phyloP scores from a whole-genome alignment of 2,888 invertebrate species.

The Pyrrhosoma nymphula region DNA sequence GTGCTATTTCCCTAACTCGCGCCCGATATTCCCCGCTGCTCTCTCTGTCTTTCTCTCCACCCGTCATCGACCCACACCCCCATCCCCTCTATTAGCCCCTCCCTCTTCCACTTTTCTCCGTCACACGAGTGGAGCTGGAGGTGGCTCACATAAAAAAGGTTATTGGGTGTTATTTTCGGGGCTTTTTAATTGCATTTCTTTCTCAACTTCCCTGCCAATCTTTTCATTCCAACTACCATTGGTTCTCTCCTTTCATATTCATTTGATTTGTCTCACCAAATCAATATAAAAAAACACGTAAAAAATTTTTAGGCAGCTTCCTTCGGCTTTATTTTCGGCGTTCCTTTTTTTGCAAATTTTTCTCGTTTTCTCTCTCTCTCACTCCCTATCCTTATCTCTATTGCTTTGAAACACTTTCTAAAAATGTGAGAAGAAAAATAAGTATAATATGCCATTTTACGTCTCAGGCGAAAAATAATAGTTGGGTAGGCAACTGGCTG shows the following conservation, averaged over 20 bases:
- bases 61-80: neutral
- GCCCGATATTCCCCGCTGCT: neutral
- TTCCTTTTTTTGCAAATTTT: neutral
- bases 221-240: neutral
- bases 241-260: neutral
- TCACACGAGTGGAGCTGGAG: neutral
- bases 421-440: neutral
- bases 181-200: neutral
- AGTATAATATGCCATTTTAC: neutral
- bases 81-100: neutral
- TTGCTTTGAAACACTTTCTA: neutral
- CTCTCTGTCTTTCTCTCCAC: neutral
- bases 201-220: neutral
- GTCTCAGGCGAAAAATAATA: neutral
- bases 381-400: neutral
- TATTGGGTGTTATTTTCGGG: neutral
- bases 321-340: neutral
- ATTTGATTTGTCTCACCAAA: neutral
- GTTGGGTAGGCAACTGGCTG: neutral
- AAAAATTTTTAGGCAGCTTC: too few species aligned
- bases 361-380: too few species aligned
- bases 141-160: neutral
- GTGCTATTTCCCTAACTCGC: neutral
- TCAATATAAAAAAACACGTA: too few species aligned
- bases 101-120: neutral